A percentile compares a stretch with the other conserved stretches of the same genome.
Conservation (phyloP, 2,113 vertebrate genomes). For the Ictidomys tridecemlineatus region DNA sequence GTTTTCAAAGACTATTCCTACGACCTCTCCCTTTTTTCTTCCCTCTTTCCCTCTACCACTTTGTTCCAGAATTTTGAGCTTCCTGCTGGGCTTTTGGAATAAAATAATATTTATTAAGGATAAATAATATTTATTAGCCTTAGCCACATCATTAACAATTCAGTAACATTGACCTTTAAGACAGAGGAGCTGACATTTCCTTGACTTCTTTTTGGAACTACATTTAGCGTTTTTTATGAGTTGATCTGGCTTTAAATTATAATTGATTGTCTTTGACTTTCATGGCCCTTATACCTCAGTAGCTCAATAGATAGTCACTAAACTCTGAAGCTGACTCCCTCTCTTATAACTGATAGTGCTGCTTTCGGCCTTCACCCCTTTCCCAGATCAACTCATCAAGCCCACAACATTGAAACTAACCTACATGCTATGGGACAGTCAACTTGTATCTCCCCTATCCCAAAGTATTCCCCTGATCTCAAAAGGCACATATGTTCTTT, state of each 20-base stretch:
- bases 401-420: not conserved
- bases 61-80: not conserved
- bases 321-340: not conserved
- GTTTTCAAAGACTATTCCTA: not conserved
- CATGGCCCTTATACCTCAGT: not conserved
- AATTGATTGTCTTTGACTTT: not conserved
- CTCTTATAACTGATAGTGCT: not conserved
- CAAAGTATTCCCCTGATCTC: not conserved
- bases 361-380: not conserved
- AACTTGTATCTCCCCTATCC: not conserved
- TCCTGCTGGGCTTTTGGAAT: conserved; percentile 2
- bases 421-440: not conserved
- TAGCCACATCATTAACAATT: not conserved
- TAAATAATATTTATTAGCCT: not conserved
- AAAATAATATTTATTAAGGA: not conserved
- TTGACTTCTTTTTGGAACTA: not conserved
- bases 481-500: not conserved
- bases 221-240: not conserved
- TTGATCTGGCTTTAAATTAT: not conserved
- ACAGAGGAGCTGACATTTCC: not conserved
- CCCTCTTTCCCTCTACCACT: not conserved
- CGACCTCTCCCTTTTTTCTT: not conserved
- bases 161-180: not conserved
- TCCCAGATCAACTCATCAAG: not conserved
- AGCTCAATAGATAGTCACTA: not conserved